Evolutionary conservation across 1,140 invertebrate genomes (phyloP).

Genomic region (Idris sp.): DNA sequence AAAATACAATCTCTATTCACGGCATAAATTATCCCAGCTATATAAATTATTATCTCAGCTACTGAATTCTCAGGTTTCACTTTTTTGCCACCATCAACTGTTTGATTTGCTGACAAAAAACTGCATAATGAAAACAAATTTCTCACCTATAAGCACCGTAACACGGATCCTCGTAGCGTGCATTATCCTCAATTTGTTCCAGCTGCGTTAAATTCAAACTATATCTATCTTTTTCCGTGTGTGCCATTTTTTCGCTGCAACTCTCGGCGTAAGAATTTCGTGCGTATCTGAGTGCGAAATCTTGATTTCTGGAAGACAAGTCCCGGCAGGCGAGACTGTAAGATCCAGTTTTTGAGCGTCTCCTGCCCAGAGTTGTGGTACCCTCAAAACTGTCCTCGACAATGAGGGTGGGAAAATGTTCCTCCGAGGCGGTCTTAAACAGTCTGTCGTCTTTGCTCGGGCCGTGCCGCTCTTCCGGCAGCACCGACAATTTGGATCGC

Average conservation of each 20-base stretch:
- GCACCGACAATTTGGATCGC: slow-evolving; percentile 84
- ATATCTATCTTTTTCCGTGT: slow-evolving; percentile 69
- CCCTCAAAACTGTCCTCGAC: slow-evolving; percentile 72
- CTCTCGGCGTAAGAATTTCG: slow-evolving; percentile 70
- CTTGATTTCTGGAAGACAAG: slow-evolving; percentile 53
- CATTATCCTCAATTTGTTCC: slow-evolving; percentile 69
- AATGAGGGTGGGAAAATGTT: slow-evolving; percentile 74
- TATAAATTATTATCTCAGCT: no score
- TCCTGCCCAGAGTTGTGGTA: slow-evolving; percentile 73
- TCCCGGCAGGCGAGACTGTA: slow-evolving; percentile 15
- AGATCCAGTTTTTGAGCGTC: slow-evolving; percentile 62
- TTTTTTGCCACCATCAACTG: no score
- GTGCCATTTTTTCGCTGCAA: slow-evolving; percentile 46
- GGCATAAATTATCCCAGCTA: background rate
- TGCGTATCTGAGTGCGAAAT: slow-evolving; percentile 33
- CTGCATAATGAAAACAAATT: no score
- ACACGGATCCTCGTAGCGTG: slow-evolving; percentile 48
- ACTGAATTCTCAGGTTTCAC: no score
- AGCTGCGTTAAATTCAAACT: slow-evolving; percentile 66
- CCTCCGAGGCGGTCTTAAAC: slow-evolving; percentile 76
- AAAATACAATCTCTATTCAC: no score
- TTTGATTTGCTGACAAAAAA: no score
- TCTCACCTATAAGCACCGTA: slow-evolving; percentile 50
- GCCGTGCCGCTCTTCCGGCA: slow-evolving; percentile 84
- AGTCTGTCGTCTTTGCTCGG: slow-evolving; percentile 71